A percentile compares a stretch with the other conserved stretches of the same genome.
Conservation (phyloP, 2,113 vertebrate species). For the Cryptoleucopteryx plumbea region DNA sequence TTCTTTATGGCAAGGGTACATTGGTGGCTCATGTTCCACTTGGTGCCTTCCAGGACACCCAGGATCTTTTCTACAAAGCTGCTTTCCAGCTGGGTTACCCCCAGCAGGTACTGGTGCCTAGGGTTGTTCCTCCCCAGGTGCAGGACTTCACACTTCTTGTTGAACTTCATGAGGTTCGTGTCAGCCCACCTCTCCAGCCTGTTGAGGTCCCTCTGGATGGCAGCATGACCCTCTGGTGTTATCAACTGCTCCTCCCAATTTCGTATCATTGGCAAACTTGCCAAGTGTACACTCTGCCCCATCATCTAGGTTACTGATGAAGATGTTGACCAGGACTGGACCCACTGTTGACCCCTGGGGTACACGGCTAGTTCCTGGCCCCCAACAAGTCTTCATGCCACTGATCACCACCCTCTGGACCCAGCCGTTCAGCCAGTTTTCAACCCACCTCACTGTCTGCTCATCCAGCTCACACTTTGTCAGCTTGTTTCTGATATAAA, state of each 20-base stretch:
- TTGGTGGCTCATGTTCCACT: neutral
- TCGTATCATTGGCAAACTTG: neutral
- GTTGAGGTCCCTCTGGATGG: neutral
- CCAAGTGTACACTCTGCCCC: neutral
- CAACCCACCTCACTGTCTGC: neutral
- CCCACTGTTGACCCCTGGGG: neutral
- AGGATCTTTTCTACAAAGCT: neutral
- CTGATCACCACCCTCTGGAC: neutral
- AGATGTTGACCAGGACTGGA: neutral
- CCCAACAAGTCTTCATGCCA: neutral
- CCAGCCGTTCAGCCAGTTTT: neutral
- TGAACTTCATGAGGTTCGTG: neutral
- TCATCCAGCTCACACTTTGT: neutral
- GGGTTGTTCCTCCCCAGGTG: neutral
- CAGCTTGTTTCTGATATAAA: neutral
- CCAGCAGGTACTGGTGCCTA: neutral
- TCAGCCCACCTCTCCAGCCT: neutral
- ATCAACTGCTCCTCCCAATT: neutral
- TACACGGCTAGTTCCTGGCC: neutral
- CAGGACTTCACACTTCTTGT: neutral
- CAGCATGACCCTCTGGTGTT: neutral
- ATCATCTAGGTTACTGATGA: neutral
- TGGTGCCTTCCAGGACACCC: no score
- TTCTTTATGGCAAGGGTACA: neutral
- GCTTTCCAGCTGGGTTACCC: neutral